These are phyloP conservation scores for Oncorhynchus nerka DNA, from an alignment of 2,113 vertebrate species.

Conservation along the genomic window DNA sequence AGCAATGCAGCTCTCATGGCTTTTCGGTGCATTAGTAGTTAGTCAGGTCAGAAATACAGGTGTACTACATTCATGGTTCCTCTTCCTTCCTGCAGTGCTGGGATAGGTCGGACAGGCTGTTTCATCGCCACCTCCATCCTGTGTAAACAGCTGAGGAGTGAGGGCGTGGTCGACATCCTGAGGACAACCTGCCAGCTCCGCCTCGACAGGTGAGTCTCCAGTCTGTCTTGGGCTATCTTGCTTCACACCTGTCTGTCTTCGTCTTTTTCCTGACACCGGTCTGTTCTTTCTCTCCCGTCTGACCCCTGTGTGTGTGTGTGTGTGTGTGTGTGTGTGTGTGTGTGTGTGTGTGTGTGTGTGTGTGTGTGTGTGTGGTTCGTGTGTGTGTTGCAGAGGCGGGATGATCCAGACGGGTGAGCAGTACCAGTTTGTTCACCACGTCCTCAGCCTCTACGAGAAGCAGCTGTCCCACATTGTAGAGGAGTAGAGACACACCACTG, in stretches of 20 bases:
- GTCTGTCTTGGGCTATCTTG: background rate
- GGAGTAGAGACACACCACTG: constrained; percentile 65
- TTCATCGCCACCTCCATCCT: constrained; percentile 98
- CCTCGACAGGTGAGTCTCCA: constrained; percentile 86
- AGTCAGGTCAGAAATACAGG: too few species aligned
- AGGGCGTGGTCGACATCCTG: constrained; percentile 92
- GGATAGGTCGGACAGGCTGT: constrained; percentile 96
- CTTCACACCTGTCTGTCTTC: background rate
- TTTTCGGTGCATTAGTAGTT: too few species aligned
- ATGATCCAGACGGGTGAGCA: constrained; percentile 99
- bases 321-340: constrained; percentile 15
- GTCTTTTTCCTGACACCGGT: background rate
- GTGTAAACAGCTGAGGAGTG: constrained; percentile 91
- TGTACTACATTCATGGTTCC: too few species aligned
- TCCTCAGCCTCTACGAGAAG: constrained; percentile 96
- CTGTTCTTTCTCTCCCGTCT: too few species aligned
- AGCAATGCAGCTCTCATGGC: too few species aligned
- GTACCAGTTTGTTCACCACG: constrained; percentile 98
- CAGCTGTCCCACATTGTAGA: constrained; percentile 84
- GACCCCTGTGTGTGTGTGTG: background rate
- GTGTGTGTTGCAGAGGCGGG: constrained; percentile 82
- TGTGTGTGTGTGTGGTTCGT: background rate
- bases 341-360: background rate
- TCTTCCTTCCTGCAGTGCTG: constrained; percentile 76
- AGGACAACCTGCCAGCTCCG: constrained; percentile 93